Base-by-base conservation (phyloP, 2,797 vertebrate species). In the Sebastes steindachneri region DNA sequence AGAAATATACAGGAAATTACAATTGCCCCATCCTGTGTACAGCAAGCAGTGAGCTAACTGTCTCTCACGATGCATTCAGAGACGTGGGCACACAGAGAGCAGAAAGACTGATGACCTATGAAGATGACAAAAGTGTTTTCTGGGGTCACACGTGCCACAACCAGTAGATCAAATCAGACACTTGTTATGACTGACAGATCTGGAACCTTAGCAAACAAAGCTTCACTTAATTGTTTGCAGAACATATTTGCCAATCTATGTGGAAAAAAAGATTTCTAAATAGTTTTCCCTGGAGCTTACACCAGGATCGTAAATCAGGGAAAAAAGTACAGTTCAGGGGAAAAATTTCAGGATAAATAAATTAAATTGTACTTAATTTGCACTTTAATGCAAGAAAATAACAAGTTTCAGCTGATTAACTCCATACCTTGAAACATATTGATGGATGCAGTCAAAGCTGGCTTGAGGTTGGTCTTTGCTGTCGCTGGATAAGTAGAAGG, bases 401-500 rank as follows among this genome's bases (percentile, higher is more conserved):
- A 21, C 2, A 63, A 1, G 25, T 28, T 25, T 69, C 1, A 41
- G 23, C 7, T 19, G 21, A 7, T 35, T 23, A 3, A 63, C 17
- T 19, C 3, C 89, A 77, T 91, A 97, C 96, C 95, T 93, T 25
- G 94, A 91, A 67, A 91, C 89, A 85, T 91, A 92, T 80, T 97
- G 97, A 86, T 93, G 95, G 79, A 96, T 91, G 11, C 96, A 97
- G 82, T 97, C 97, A 12, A 97, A 96, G 88, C 97, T 96, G 87
- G 96, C 96, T 78, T 95, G 95, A 35, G 95, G 93, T 57, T 96
- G 95, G 68, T 97, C 96, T 89, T 95, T 96, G 90, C 95, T 96
- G 95, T 96, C 96, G 17, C 94, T 96, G 81, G 97, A 97, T 82
- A 97, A 88, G 90, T 96, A 95, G 93, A 98, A 98, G 86, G 96